Evolutionary conservation across 2,888 invertebrate genomes (phyloP), one percentile per base, ranked within the genome.

Genomic region (Drosophila fungiperda): DNA sequence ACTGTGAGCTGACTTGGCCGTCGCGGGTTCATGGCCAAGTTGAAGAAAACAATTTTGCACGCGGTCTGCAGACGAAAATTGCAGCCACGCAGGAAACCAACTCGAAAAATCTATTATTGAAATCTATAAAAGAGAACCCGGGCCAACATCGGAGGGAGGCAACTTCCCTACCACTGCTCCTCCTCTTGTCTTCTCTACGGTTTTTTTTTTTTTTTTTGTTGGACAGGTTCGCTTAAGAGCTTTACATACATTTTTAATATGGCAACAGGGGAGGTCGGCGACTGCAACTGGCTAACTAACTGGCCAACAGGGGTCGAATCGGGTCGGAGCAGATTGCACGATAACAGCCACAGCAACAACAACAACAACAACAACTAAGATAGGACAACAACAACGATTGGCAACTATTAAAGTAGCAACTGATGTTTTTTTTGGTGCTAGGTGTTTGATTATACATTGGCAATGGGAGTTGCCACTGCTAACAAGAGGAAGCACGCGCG

Each of bases 241-340:
- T 90, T 90, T 86, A 87, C 78, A 90, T 88, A 87, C 90, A 87
- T 87, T 88, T 90, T 87, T 87, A 87, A 88, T 87, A 78, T 83
- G 74, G 76, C 69, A 76, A 68, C 50, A 50, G 54, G 32, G 66
- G 71, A 58, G 50, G 17, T 52, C 72, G 60, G 45, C 42, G 17
- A 65, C 55, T 62, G 62, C 66, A 52, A 76, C 68, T 78, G 82
- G 76, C 81, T 72, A 80, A 80, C 82, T 74, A 83, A 74, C 83
- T 83, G 81, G 83, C 67, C 83, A 70, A 67, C 73, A 74, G 74
- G 81, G 80, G 83, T 80, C 82, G 80, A 65, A 60, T 67, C 55
- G 67, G 83, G 83, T 79, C 67, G 71, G 53, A 49, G 59, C 80
- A 80, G 81, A 81, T 81, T 69, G 69, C 26, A 63, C 80, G 81